Evolutionary conservation across 2,888 invertebrate species (phyloP).

Genomic region (Xestobium rufovillosum): DNA sequence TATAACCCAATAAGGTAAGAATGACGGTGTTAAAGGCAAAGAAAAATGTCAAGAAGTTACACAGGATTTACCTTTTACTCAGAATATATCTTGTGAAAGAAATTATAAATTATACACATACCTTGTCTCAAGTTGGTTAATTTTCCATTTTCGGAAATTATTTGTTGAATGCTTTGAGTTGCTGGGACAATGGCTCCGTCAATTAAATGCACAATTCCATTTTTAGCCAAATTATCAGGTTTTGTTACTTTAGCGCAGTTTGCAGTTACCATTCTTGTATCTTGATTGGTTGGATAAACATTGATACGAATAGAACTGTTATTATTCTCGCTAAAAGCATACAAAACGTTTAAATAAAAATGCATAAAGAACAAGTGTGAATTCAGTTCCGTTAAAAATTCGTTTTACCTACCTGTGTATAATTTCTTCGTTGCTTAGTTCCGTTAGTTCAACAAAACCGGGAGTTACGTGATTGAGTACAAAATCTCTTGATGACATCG

Average conservation of each 20-base stretch:
- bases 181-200: constrained; percentile 53
- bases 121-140: constrained; percentile 51
- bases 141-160: constrained; percentile 51
- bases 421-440: constrained; percentile 51
- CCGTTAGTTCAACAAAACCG: constrained; percentile 50
- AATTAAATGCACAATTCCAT: constrained; percentile 60
- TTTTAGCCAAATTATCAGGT: constrained; percentile 54
- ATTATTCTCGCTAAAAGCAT: constrained; percentile 39
- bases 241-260: constrained; percentile 59
- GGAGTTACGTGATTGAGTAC: constrained; percentile 52
- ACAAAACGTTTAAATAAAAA: not conserved
- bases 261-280: constrained; percentile 50
- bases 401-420: constrained; percentile 35
- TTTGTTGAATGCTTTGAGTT: constrained; percentile 48
- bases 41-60: not conserved
- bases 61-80: not conserved
- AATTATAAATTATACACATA: constrained; percentile 27
- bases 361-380: constrained; percentile 1
- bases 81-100: not conserved
- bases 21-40: not conserved
- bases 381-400: constrained; percentile 1
- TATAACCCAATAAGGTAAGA: no score
- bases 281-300: constrained; percentile 46
- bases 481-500: constrained; percentile 44
- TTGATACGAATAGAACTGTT: constrained; percentile 51